Base-by-base conservation (phyloP, 1,140 invertebrate species). In the Penaeus chinensis region DNA sequence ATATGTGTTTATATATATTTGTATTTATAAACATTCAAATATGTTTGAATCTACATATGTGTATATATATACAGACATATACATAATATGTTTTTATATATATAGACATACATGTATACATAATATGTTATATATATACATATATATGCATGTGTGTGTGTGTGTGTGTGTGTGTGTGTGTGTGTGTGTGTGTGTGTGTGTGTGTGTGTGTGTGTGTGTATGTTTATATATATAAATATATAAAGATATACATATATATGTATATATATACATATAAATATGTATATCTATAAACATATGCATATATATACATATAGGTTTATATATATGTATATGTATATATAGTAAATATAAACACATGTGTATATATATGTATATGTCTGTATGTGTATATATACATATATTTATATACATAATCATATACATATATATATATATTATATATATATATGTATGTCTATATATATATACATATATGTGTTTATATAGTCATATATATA, bases 161-260 rank as follows among this genome's bases (percentile, higher is more conserved):
- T 66, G 27, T 18, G 27, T 16, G 27, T 16, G 27, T 66, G 27
- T 66, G 27, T 66, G 27, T 16, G 27, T 66, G 27, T 66, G 27
- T 66, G 27, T 16, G 27, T 66, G 27, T 66, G 27, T 66, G 27
- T 66, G 27, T 16, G 27, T 66, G 27, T 66, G 27, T 16, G 27
- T 16, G 27, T 66, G 27, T 66, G 27, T 66, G 27, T 16, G 27
- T 66, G 27, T 66, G 27, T 66, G 27, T 66, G 4, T 66, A 66
- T 66, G 27, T 24, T n/a, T n/a, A 71, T 71, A 71, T 71, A 71
- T 71, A 71, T 71, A 71, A 24, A 71, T 71, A 71, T 71, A n/a
- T 71, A 22, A 3, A n/a, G 18, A n/a, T 22, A n/a, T 71, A 71
- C 2, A 71, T 71, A 71, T 71, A 71, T 22, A 71, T 71, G 20